phyloP scores from a whole-genome alignment of 2,888 invertebrate genomes.

The Idaea biselata region DNA sequence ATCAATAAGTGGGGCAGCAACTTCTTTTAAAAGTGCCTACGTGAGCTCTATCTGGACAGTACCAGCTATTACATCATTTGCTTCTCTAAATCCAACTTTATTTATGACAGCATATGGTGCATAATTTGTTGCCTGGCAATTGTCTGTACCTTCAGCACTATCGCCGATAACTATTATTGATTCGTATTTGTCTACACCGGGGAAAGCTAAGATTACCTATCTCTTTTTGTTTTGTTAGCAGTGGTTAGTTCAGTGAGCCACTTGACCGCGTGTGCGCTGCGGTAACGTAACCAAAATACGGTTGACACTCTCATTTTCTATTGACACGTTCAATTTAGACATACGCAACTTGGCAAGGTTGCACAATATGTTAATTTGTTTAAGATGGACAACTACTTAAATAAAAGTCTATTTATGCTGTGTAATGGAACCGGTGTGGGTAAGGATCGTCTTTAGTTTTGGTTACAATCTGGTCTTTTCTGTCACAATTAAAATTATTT shows the following conservation, averaged over 20 bases:
- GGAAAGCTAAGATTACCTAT: constrained; percentile 60
- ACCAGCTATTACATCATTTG: constrained; percentile 22
- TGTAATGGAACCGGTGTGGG: no score
- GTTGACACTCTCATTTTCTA: constrained; percentile 67
- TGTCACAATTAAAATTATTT: no score
- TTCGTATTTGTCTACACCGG: constrained; percentile 44
- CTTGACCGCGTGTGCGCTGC: constrained; percentile 31
- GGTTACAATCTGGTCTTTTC: no score
- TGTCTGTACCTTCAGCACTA: constrained; percentile 15
- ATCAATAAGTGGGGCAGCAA: constrained; percentile 46
- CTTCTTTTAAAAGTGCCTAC: constrained; percentile 51
- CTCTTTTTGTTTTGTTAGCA: constrained; percentile 50
- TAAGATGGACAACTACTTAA: background rate
- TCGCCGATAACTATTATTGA: constrained; percentile 39
- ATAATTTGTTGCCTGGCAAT: constrained; percentile 29
- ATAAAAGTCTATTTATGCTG: background rate
- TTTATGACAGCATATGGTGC: constrained; percentile 34
- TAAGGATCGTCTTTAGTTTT: no score
- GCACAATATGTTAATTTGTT: constrained; percentile 25
- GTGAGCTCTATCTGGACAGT: constrained; percentile 42
- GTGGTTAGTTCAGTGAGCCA: constrained; percentile 53
- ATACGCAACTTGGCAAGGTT: constrained; percentile 33
- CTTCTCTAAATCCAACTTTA: constrained; percentile 32
- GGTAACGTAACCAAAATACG: constrained; percentile 62
- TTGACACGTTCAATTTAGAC: constrained; percentile 48